Conservation (phyloP, 2,113 vertebrate genomes). For the Sisor rabdophorus region DNA sequence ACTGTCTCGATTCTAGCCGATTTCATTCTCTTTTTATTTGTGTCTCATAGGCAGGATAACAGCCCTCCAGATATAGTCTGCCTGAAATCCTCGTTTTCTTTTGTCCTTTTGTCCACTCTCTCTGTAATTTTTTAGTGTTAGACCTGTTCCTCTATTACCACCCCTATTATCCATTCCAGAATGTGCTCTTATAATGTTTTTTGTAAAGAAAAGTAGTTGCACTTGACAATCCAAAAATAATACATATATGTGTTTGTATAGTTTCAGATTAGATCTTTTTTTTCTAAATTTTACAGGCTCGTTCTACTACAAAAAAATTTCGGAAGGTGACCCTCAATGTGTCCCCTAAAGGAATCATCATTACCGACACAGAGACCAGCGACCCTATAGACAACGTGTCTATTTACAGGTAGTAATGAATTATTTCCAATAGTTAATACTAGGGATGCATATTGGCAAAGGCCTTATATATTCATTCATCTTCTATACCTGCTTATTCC, state of each 20-base stretch:
- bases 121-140: slow-evolving; percentile 25
- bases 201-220: not conserved
- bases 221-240: not conserved
- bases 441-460: too few species aligned
- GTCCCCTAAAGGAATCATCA: slow-evolving; percentile 81
- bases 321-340: slow-evolving; percentile 84
- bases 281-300: slow-evolving; percentile 67
- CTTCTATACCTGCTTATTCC: too few species aligned
- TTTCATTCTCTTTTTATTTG: slow-evolving; percentile 8
- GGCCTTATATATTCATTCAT: too few species aligned
- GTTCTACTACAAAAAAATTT: slow-evolving; percentile 80
- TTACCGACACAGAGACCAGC: slow-evolving; percentile 78
- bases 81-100: slow-evolving; percentile 36
- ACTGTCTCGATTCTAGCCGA: slow-evolving; percentile 11
- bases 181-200: not conserved
- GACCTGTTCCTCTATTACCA: slow-evolving; percentile 6
- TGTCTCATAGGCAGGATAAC: slow-evolving; percentile 47
- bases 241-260: not conserved
- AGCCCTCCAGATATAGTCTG: slow-evolving; percentile 46
- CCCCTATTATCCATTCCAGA: not conserved
- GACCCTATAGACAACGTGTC: slow-evolving; percentile 84
- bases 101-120: slow-evolving; percentile 56
- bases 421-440: too few species aligned
- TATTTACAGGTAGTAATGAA: slow-evolving; percentile 61
- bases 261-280: slow-evolving; percentile 9